Conservation (phyloP, 2,888 invertebrate species). For the Escarpia spicata region DNA sequence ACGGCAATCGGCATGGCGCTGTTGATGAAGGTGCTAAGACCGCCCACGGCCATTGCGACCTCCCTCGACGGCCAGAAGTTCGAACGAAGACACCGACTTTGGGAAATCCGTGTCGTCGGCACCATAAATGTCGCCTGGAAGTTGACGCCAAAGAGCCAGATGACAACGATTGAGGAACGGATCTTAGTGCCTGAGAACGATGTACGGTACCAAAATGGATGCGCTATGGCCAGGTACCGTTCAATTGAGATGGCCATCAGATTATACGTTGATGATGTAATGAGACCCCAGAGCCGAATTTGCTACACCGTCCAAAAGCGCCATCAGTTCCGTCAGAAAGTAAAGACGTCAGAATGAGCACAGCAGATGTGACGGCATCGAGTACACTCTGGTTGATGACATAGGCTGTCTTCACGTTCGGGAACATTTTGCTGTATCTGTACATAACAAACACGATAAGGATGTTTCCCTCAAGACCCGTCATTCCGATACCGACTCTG, state of each 20-base stretch:
- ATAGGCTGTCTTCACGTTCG: background rate
- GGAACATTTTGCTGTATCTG: background rate
- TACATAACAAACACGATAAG: background rate
- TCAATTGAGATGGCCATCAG: background rate
- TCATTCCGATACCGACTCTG: background rate
- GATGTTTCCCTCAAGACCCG: background rate
- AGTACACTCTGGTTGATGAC: background rate
- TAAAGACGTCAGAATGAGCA: background rate
- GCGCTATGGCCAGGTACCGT: background rate
- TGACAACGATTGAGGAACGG: background rate
- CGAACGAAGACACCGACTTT: background rate
- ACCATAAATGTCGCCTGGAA: background rate
- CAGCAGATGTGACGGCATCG: background rate
- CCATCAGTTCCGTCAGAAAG: background rate
- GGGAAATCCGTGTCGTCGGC: background rate
- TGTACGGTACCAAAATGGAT: background rate
- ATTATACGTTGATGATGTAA: background rate
- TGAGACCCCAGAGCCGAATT: background rate
- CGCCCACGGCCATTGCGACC: background rate
- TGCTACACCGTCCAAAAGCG: background rate
- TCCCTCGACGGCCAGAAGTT: background rate
- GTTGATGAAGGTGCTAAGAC: background rate
- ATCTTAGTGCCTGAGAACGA: background rate
- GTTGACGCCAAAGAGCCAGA: background rate
- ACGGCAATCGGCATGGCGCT: background rate